These are phyloP conservation scores for Drosophila greeni DNA, from an alignment of 2,888 invertebrate genomes.

Conservation along the genomic window DNA sequence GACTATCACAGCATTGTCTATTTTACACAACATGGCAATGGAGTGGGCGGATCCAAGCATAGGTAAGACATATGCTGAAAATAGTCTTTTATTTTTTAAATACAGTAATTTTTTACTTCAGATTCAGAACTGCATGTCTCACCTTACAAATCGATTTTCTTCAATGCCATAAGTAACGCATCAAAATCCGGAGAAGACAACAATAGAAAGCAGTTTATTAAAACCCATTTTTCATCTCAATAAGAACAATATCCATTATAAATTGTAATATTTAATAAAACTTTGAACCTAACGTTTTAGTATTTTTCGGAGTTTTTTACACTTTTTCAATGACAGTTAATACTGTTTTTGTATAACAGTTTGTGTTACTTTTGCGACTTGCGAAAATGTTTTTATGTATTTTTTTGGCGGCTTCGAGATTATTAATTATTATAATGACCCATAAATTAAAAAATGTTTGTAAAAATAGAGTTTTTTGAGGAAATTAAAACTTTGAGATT, in stretches of 20 bases:
- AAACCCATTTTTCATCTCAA: slow-evolving; percentile 53
- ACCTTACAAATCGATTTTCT: slow-evolving; percentile 44
- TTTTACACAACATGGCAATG: slow-evolving; percentile 74
- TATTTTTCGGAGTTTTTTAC: no score
- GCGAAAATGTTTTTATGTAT: no score
- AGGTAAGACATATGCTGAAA: slow-evolving; percentile 31
- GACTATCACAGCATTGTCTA: slow-evolving; percentile 68
- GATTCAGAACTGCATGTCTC: slow-evolving; percentile 47
- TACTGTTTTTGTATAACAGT: no score
- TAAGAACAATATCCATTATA: slow-evolving; percentile 10
- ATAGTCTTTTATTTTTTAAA: background rate
- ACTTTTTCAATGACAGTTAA: no score
- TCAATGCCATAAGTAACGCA: slow-evolving; percentile 14
- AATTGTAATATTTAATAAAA: background rate
- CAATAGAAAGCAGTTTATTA: slow-evolving; percentile 66
- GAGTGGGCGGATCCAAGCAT: slow-evolving; percentile 71
- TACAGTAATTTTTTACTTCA: slow-evolving; percentile 2
- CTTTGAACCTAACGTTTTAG: no score
- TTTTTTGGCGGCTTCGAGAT: no score
- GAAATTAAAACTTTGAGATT: no score
- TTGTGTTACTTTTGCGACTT: no score
- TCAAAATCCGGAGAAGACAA: slow-evolving; percentile 50
- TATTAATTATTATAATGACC: no score
- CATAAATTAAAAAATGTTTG: no score
- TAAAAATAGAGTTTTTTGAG: no score